Evolutionary conservation across 2,888 invertebrate species (phyloP), one percentile per base, ranked within the genome.

Genomic region (Chrysodeixis includens): DNA sequence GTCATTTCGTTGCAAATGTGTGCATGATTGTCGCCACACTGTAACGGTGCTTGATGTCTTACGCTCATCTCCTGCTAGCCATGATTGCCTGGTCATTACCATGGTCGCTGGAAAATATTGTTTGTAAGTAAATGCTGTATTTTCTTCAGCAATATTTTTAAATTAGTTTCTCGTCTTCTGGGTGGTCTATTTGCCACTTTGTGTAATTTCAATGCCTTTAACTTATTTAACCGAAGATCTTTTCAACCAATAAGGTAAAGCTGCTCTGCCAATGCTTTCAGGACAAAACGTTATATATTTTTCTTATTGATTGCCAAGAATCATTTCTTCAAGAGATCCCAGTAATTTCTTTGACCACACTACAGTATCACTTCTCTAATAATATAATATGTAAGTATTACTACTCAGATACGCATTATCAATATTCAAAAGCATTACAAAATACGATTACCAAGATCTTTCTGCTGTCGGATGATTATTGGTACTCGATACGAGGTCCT

Each of bases 11-110:
- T 56, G 61, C 66, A 76, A 71, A 66, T 70, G 20, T 65, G 26
- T 51, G 53, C 61, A 69, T 69, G 72, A 77, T 76, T 70, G 71
- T 65, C 62, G 69, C 63, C 51, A 63, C 66, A 32, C 56, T 56
- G 14, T 79, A 83, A 83, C 83, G 82, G 83, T 62, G 22, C 66
- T 58, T 78, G 78, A 81, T 74, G 71, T 73, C 65, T 66, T 40
- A 62, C 52, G 66, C 46, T 51, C 74, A 61, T 72, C 74, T 56
- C 40, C 71, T 62, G 49, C 66, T 65, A 59, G 59, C 69, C 54
- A 72, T 74, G 76, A 82, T 78, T 79, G 61, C 76, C 54, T 51
- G 44, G 63, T 76, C 65, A 79, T 77, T 79, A 72, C 66, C 44
- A 70, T 69, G 56, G 51, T 72, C 65, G 58, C 66, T 61, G 55